Conservation (phyloP, 2,888 invertebrate species). For the Macropis europaea region DNA sequence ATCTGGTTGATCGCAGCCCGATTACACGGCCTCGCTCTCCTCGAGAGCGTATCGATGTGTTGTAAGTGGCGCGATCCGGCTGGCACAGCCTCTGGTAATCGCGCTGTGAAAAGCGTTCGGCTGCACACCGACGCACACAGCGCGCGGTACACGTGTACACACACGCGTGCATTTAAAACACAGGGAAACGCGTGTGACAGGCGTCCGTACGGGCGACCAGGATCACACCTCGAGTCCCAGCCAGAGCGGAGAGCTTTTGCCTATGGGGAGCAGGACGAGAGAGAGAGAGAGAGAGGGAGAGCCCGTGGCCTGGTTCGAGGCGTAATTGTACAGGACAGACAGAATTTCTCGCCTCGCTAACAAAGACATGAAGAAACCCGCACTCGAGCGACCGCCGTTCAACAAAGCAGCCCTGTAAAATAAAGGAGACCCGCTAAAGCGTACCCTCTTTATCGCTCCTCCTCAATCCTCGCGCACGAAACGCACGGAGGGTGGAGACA, state of each 20-base stretch:
- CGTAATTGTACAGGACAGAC: constrained; percentile 76
- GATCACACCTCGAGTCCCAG: constrained; percentile 65
- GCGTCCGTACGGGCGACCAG: constrained; percentile 34
- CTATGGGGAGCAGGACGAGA: constrained; percentile 25
- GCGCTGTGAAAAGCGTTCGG: constrained; percentile 10
- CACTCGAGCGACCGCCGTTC: constrained; percentile 68
- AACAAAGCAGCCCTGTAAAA: constrained; percentile 71
- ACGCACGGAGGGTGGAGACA: background rate
- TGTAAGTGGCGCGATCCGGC: constrained; percentile 28
- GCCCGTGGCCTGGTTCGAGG: constrained; percentile 46
- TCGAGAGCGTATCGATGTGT: constrained; percentile 53
- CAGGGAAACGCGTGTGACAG: constrained; percentile 37
- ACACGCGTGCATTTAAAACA: constrained; percentile 24
- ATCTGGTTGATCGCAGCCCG: constrained; percentile 52
- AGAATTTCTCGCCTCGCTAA: constrained; percentile 79
- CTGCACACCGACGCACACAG: background rate
- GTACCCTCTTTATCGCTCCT: constrained; percentile 34
- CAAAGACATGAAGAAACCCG: constrained; percentile 77
- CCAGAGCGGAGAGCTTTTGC: constrained; percentile 18
- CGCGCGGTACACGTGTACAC: constrained; percentile 14
- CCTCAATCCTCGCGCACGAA: constrained; percentile 19
- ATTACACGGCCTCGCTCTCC: constrained; percentile 44
- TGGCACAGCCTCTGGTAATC: constrained; percentile 26
- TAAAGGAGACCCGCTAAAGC: constrained; percentile 63
- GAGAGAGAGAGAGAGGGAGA: constrained; percentile 26